Base-by-base conservation (phyloP, 2,888 invertebrate species). In the Drosophila subquinaria region DNA sequence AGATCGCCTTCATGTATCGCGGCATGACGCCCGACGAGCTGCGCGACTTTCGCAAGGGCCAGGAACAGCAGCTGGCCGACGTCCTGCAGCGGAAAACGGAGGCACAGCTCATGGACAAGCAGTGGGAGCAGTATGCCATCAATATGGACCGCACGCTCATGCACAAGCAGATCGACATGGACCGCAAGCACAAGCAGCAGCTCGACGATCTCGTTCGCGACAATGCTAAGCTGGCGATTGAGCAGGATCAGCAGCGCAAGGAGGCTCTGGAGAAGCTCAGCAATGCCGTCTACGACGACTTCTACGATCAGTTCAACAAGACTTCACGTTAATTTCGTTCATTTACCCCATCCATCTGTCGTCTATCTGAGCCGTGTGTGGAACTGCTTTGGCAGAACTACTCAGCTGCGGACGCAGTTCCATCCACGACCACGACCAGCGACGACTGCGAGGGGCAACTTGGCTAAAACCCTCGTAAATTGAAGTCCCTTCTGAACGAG, bases 221-320 rank as follows among this genome's bases (percentile, higher is more conserved):
- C 76, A 95, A 96, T 85, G 96, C 96, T 87, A 97, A 97, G 91
- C 94, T 95, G 79, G 94, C 95, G 10, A 90, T 97, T 43, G 95
- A 97, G 90, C 98, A 98, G 92, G 96, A 95, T 81, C 40, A 74
- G n/a, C 85, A 88, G 60, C 94, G 95, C 40, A 95, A 95, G 89
- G 95, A 96, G n/a, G 96, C 96, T 89, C 93, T 95, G 78, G 94
- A 96, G 59, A 95, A 95, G 67, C 95, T 96, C 35, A 95, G 97
- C 30, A 96, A 97, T 93, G 94, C 94, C 40, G 96, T 97, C 0
- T 95, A 96, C 0, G 95, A 96, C 15, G 96, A 96, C 0, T 98
- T 95, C 92, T 98, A 96, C 92, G 95, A 96, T 63, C 97, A 98
- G 92, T 98, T 98, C 92, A 98, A 98, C 91, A 97, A 95, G 69